Conservation (phyloP, 2,797 vertebrate species). For the Gymnocypris eckloni region DNA sequence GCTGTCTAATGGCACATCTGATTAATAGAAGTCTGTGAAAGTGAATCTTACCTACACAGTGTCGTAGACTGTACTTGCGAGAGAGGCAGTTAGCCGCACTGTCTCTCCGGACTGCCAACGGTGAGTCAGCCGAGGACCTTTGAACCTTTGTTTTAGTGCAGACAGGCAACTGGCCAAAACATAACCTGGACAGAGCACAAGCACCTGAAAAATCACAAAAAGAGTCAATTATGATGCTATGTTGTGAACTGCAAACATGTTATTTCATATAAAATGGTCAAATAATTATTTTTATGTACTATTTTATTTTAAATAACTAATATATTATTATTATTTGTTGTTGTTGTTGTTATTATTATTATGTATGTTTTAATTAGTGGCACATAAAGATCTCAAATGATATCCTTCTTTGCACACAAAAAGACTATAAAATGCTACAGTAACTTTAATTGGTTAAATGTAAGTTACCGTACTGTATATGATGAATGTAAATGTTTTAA, state of each 20-base stretch:
- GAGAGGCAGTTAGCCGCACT: not conserved
- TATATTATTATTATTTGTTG: not conserved
- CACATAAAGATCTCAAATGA: not conserved
- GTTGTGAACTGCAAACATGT: not conserved
- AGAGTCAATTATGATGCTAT: not conserved
- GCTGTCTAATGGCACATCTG: not conserved
- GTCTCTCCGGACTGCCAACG: not conserved
- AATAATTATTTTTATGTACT: not conserved
- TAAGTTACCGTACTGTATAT: not conserved
- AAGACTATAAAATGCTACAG: not conserved
- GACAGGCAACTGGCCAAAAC: conserved; percentile 41
- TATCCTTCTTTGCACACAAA: not conserved
- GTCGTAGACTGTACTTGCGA: conserved; percentile 2
- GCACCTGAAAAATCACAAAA: conserved; percentile 32
- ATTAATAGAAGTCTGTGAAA: conserved; percentile 12
- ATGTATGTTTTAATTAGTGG: not conserved
- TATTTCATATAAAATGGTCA: not conserved
- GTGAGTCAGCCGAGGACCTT: conserved; percentile 44
- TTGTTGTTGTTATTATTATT: not conserved
- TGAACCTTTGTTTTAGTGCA: conserved; percentile 45
- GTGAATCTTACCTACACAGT: conserved; percentile 25
- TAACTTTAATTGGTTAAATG: not conserved
- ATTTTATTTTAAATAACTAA: not conserved
- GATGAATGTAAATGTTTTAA: not conserved
- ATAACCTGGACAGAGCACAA: conserved; percentile 15